Percentiles rank a stretch among this genome's conserved stretches.
Conservation (phyloP, 2,113 vertebrate genomes). For the Callorhinus ursinus region DNA sequence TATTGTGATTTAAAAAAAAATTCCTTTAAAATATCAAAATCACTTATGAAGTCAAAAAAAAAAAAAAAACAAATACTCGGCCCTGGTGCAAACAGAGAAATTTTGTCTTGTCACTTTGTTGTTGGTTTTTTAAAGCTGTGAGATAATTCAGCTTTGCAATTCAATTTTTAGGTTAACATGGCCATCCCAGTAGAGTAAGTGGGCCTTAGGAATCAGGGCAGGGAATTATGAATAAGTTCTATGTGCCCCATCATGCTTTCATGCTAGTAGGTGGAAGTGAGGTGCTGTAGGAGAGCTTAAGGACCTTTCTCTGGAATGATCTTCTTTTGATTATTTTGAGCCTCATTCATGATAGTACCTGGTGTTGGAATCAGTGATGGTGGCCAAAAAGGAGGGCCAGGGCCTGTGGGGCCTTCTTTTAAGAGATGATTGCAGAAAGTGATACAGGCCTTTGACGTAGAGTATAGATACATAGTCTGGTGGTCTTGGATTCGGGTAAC, state of each 20-base stretch:
- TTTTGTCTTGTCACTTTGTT: not conserved
- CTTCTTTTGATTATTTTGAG: not conserved
- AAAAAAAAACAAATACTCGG: slow-evolving; percentile 11
- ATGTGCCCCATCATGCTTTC: fast-evolving
- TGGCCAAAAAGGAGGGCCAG: not conserved
- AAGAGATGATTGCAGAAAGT: not conserved
- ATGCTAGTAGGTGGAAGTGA: fast-evolving
- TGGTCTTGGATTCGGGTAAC: not conserved
- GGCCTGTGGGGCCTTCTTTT: fast-evolving
- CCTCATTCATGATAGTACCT: not conserved
- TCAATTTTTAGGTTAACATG: not conserved
- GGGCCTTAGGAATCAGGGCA: not conserved
- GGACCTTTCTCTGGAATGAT: not conserved
- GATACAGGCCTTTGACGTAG: not conserved
- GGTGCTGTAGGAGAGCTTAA: not conserved
- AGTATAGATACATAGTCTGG: not conserved
- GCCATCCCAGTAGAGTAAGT: not conserved
- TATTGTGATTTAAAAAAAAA: slow-evolving; percentile 70
- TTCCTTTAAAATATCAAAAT: slow-evolving; percentile 76
- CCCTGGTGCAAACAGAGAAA: slow-evolving; percentile 61
- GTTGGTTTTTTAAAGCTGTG: not conserved
- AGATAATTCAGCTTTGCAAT: not conserved
- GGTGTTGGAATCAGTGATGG: not conserved
- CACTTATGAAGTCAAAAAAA: slow-evolving; percentile 68
- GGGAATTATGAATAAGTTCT: not conserved